A percentile compares a stretch with the other conserved stretches of the same genome.
These are phyloP conservation scores for Zoanthus solanderi DNA, from an alignment of 92 coral and sea anemone genomes.

Conservation along the genomic window DNA sequence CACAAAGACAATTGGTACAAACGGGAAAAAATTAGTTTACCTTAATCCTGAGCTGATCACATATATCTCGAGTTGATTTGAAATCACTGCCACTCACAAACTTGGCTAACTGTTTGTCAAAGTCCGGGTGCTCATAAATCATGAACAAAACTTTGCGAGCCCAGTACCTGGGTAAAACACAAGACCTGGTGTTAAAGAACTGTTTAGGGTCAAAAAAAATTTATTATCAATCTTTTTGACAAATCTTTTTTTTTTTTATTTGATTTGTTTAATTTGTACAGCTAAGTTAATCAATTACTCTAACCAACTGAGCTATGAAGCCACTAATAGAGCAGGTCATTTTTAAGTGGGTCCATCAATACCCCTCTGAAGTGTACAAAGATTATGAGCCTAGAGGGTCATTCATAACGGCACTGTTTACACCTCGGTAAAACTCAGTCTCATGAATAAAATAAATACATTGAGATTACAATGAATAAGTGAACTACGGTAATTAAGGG, in stretches of 20 bases:
- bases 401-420: too few species aligned
- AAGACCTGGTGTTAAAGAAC: not conserved
- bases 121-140: slow-evolving; percentile 91
- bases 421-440: too few species aligned
- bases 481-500: too few species aligned
- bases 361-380: too few species aligned
- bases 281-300: too few species aligned
- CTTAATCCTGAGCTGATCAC: slow-evolving; percentile 85
- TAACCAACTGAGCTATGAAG: too few species aligned
- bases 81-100: slow-evolving; percentile 82
- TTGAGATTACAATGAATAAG: too few species aligned
- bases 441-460: too few species aligned
- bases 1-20: not conserved
- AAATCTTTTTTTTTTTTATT: not conserved
- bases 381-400: too few species aligned
- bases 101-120: slow-evolving; percentile 85
- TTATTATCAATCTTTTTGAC: not conserved
- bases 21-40: slow-evolving; percentile 43
- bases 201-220: not conserved
- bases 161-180: slow-evolving; percentile 74
- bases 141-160: slow-evolving; percentile 89
- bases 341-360: too few species aligned
- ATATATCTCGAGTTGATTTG: slow-evolving; percentile 84
- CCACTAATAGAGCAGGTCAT: too few species aligned
- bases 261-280: too few species aligned